These are phyloP conservation scores for Microplitis manilae DNA, from an alignment of 2,888 invertebrate species.

Conservation along the genomic window DNA sequence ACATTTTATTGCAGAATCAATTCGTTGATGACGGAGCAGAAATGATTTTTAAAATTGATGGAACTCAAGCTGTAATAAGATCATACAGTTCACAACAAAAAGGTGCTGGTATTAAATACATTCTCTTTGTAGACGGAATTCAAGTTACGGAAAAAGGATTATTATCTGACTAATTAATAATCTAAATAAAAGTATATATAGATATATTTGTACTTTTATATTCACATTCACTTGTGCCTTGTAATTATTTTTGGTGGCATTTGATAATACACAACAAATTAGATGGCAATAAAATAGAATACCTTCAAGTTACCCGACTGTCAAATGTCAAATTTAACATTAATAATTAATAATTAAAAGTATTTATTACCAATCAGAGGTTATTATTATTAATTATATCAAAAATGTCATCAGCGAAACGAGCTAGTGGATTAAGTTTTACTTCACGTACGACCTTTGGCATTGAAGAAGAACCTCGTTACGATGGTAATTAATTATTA, in stretches of 20 bases:
- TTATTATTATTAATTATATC: neutral
- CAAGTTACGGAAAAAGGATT: constrained; percentile 60
- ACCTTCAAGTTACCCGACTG: neutral
- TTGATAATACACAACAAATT: no score
- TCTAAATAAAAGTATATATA: neutral
- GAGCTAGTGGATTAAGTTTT: constrained; percentile 47
- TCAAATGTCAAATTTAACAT: neutral
- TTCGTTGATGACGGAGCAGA: constrained; percentile 90
- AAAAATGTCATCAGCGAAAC: constrained; percentile 48
- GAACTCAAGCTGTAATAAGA: constrained; percentile 73
- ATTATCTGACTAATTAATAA: constrained; percentile 22
- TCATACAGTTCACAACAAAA: constrained; percentile 64
- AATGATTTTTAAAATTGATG: constrained; percentile 81
- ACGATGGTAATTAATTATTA: constrained; percentile 46
- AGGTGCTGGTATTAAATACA: constrained; percentile 62
- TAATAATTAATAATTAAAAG: no score
- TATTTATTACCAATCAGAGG: neutral
- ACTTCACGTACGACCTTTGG: constrained; percentile 44
- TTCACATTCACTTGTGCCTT: no score
- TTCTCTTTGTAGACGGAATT: constrained; percentile 59
- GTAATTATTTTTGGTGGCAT: no score
- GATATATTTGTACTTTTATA: no score
- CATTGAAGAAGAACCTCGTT: constrained; percentile 50
- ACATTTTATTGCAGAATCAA: constrained; percentile 76
- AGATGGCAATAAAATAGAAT: no score